Percentiles rank a stretch among this genome's conserved stretches.
These are phyloP conservation scores for Hydrolagus affinis DNA, from an alignment of 2,113 vertebrate species.

Conservation along the genomic window DNA sequence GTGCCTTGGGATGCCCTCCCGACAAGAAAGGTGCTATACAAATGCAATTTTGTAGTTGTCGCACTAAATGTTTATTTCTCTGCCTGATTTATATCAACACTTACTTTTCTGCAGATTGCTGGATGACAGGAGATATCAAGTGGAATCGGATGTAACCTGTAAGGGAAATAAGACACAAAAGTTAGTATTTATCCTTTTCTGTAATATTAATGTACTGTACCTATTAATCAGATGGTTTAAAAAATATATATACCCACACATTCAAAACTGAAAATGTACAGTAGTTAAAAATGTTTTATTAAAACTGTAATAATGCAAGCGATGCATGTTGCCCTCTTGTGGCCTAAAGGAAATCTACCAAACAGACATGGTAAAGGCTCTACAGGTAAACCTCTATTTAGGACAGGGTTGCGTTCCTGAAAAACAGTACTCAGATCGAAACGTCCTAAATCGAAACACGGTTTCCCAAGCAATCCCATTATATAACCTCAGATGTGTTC, in stretches of 20 bases:
- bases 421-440: too few species aligned
- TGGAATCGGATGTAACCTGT: conserved; percentile 83
- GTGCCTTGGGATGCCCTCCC: too few species aligned
- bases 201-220: background rate
- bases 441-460: too few species aligned
- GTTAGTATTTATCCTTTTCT: background rate
- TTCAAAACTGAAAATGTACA: background rate
- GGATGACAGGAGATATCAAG: conserved; percentile 82
- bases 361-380: too few species aligned
- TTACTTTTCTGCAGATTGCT: conserved; percentile 86
- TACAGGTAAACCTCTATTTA: too few species aligned
- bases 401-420: too few species aligned
- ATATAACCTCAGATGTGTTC: too few species aligned
- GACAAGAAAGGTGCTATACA: too few species aligned
- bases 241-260: background rate
- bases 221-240: background rate
- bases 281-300: background rate
- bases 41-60: background rate
- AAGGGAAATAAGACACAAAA: conserved; percentile 39
- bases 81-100: conserved; percentile 39
- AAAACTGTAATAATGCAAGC: background rate
- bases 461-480: too few species aligned
- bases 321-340: too few species aligned
- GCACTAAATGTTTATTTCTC: background rate
- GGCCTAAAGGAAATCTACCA: background rate